These are phyloP conservation scores for Prionailurus viverrinus DNA, from an alignment of 2,113 vertebrate species.

Conservation along the genomic window DNA sequence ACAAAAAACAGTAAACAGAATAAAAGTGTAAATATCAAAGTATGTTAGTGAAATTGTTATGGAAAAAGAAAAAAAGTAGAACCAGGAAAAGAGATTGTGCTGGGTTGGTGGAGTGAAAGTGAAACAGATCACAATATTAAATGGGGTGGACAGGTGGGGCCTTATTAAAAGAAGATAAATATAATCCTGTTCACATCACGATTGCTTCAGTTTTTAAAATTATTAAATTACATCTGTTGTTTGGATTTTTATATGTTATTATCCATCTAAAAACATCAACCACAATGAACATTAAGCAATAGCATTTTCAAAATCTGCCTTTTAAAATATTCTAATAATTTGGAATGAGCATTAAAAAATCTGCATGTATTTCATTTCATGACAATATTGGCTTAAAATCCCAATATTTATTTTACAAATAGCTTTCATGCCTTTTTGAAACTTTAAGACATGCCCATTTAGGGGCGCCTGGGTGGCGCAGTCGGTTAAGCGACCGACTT, in stretches of 20 bases:
- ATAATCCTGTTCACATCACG: not conserved
- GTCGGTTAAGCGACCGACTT: too few relatives aligned
- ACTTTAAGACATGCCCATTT: not conserved
- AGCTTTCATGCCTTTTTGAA: not conserved
- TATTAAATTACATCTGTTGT: not conserved
- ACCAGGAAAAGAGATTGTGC: not conserved
- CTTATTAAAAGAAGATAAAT: not conserved
- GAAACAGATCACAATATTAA: not conserved
- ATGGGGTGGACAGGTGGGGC: not conserved
- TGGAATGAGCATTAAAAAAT: not conserved
- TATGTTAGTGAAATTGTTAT: not conserved
- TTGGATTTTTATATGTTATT: not conserved
- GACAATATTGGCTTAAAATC: not conserved
- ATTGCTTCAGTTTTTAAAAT: not conserved
- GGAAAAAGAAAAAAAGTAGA: not conserved
- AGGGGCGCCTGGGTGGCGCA: too few relatives aligned
- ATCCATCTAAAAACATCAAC: not conserved
- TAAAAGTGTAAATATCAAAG: not conserved
- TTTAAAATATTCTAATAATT: slow-evolving; percentile 1
- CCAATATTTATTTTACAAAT: not conserved
- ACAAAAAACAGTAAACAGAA: not conserved
- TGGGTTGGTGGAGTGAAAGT: not conserved
- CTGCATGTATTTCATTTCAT: not conserved
- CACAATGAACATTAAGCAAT: not conserved
- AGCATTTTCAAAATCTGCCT: not conserved